Evolutionary conservation across 2,888 invertebrate genomes (phyloP), one percentile per base, ranked within the genome.

Genomic region (Agrilus biguttatus): DNA sequence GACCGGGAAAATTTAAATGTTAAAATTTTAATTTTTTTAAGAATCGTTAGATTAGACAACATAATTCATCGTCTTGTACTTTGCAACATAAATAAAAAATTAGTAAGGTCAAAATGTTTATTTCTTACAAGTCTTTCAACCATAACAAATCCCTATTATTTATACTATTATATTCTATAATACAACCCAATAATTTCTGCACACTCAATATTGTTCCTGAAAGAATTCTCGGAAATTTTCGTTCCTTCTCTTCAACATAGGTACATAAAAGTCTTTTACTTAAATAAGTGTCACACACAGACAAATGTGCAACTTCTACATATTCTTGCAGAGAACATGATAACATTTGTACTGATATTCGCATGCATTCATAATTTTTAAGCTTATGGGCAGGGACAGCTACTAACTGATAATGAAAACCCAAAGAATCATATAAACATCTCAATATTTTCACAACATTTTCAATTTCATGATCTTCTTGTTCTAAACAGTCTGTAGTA

Each of bases 261-360:
- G 73, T 78, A 48, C 86, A 80, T 55, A 84, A 67, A 37, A 91
- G 67, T 45, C 90, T 72, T 61, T 87, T 85, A 52, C 85, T 83
- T 23, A 89, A 73, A 58, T 77, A 90, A 54, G 80, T 76, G 8
- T 77, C 78, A 54, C 77, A 80, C 37, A 80, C 57, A 14, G 85
- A 83, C 34, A 90, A 57, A 62, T 79, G 71, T 0, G 83, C 89
- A 35, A 88, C 75, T 67, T 83, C 81, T 12, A 87, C 59, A 56
- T 83, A 87, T 10, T 66, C 61, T 33, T 75, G 62, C 12, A 71
- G 59, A 48, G 74, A 70, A 8, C 73, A 71, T 1, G 87, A 86
- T 71, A 76, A 88, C 68, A 88, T 75, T 65, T 89, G 80, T 50
- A 89, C 71, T 3, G 74, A 73, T 1, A 81, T 66, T 47, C 80